phyloP scores from a whole-genome alignment of 2,888 invertebrate genomes.

The Anticlea derivata region DNA sequence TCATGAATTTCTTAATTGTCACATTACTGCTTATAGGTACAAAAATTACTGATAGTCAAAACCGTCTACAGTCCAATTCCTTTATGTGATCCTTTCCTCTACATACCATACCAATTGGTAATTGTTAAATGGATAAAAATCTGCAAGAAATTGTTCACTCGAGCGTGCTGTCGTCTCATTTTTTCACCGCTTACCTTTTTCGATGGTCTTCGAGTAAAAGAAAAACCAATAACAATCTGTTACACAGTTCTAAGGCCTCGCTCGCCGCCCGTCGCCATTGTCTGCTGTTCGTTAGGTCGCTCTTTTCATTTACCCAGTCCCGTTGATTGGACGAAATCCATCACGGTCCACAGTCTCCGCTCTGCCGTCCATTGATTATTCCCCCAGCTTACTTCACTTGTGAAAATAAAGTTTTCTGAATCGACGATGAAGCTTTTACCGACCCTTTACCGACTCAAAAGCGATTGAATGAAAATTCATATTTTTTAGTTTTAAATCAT shows the following conservation, averaged over 20 bases:
- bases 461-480: conserved; percentile 32
- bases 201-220: conserved; percentile 42
- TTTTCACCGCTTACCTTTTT: conserved; percentile 50
- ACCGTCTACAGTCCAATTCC: too few relatives aligned
- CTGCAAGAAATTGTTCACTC: neutral
- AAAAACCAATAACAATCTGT: conserved; percentile 65
- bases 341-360: conserved; percentile 49
- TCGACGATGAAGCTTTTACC: conserved; percentile 42
- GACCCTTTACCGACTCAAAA: conserved; percentile 33
- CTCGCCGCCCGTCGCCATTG: conserved; percentile 42
- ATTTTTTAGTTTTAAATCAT: conserved; percentile 25
- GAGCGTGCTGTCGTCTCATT: neutral
- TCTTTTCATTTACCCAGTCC: conserved; percentile 59
- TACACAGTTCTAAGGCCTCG: conserved; percentile 54
- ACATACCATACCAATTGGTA: too few relatives aligned
- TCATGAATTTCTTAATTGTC: too few relatives aligned
- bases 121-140: neutral
- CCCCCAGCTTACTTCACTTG: conserved; percentile 44
- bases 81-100: too few relatives aligned
- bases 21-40: too few relatives aligned
- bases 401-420: conserved; percentile 50
- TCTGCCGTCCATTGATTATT: conserved; percentile 55
- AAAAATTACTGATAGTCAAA: too few relatives aligned
- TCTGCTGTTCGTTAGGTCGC: conserved; percentile 57
- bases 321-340: conserved; percentile 64